phyloP scores from a whole-genome alignment of 1,140 invertebrate species.

The Tetragnatha versicolor region DNA sequence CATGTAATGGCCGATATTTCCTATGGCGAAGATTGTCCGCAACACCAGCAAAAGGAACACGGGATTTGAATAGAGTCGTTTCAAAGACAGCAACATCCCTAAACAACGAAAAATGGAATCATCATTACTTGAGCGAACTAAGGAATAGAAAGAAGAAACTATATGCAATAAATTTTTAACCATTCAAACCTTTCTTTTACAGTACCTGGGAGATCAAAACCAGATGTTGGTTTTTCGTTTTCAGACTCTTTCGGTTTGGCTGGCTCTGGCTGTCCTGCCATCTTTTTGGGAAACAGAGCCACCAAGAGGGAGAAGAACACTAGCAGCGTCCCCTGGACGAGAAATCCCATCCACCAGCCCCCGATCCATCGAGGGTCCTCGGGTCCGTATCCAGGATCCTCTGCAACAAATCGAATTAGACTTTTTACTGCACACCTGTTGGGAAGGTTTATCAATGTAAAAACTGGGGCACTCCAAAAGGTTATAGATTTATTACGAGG shows the following conservation, averaged over 20 bases:
- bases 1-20: constrained; percentile 74
- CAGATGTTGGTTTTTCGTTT: too few species aligned
- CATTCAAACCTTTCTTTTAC: too few species aligned
- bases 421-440: too few species aligned
- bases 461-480: too few species aligned
- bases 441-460: too few species aligned
- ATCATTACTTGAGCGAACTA: too few species aligned
- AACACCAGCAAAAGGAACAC: constrained; percentile 74
- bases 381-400: constrained; percentile 58
- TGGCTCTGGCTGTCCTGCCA: constrained; percentile 21
- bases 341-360: constrained; percentile 69
- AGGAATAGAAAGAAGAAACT: too few species aligned
- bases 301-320: constrained; percentile 57
- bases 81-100: constrained; percentile 67
- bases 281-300: constrained; percentile 57
- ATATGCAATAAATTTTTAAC: too few species aligned
- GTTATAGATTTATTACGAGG: too few species aligned
- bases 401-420: constrained; percentile 24
- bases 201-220: too few species aligned
- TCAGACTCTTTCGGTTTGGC: too few species aligned
- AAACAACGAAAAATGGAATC: constrained; percentile 9
- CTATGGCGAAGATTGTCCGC: constrained; percentile 72
- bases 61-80: constrained; percentile 71
- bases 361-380: constrained; percentile 66
- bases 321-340: constrained; percentile 57